Base-by-base conservation (phyloP, 2,888 invertebrate genomes). In the Leptinotarsa juncta region DNA sequence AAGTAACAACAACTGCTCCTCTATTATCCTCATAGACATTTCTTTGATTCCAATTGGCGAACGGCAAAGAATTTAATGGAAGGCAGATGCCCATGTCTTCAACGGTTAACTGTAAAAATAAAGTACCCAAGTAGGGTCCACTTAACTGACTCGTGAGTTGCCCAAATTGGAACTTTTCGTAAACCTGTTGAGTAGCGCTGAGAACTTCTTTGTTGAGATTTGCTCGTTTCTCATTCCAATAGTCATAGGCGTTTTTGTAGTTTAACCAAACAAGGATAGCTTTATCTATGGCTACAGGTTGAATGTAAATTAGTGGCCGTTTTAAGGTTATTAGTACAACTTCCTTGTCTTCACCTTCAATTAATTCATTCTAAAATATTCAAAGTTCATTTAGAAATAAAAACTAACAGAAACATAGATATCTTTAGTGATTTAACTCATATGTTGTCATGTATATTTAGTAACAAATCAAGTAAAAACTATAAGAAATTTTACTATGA, bases 171-270 rank as follows among this genome's bases (percentile, higher is more conserved):
- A 95, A 92, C 83, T 94, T 94, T 84, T 95, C 95, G 78, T 93
- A 92, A 12, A 90, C 88, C 55, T 68, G 77, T 82, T 94, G 93
- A 0, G 94, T 94, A 12, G 94, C 93, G 2, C 93, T 91, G 0
- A 94, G 89, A 55, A 96, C 95, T 86, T 98, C 97, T 83, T 95
- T 96, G 85, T 96, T 97, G 60, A 98, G 89, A 82, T 94, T 96
- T 5, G 96, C 94, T 4, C 98, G 90, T 88, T 99, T 98, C 87
- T 98, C 98, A 81, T 96, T 97, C 99, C 99, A 99, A 88, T 98
- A 99, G 87, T 99, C 98, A 86, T 99, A 99, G 0, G 99, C 98
- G 88, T 98, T 99, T 89, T 98, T 98, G 87, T 99, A 99, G 89
- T 99, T 99, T 79, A 99, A 90, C 99, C 99, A 99, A 66, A 99